Evolutionary conservation across 2,797 vertebrate genomes (phyloP), one percentile per base, ranked within the genome.

Genomic region (Channa striata): DNA sequence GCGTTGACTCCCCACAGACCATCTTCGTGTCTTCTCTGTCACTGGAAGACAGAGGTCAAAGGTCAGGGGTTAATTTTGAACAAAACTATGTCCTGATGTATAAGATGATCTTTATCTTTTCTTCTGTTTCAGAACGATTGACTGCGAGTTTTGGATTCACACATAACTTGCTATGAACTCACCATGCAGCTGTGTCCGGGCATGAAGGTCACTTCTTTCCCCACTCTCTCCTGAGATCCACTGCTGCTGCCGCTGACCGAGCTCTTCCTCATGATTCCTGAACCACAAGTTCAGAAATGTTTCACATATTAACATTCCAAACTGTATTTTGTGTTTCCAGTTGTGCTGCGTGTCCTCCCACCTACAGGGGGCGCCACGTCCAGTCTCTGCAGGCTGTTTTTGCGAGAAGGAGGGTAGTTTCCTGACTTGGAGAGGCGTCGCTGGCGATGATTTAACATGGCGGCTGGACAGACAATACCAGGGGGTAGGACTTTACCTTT

Each of bases 401-500:
- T 97, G 93, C 53, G 97, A 77, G 83, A 3, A 12, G 92, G 87
- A 0, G 90, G 75, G 59, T 92, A 93, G 63, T 87, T 96, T 73
- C 95, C 94, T 4, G 95, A 92, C 82, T 96, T 96, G 68, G 97
- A 97, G 69, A 97, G 87, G 70, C 96, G 96, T 0, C 97, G 94
- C 53, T 96, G 97, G 46, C 96, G 95, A 77, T 93, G 94, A 60
- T 95, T 97, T 42, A 98, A 85, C 93, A 99, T 96, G 42, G 95
- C 92, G 0, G 97, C 97, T 0, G 95, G 96, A 0, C 96, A 93
- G n/a, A 99, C 92, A 0, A 98, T 96, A 4, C 95, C 96, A 0
- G 94, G 95, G 0, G 97, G 97, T 0, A 96, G 96, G 74, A 93
- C 94, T 89, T 96, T 97, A 16, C 97, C 97, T 74, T 96, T 94